A percentile compares a stretch with the other conserved stretches of the same genome.
These are phyloP conservation scores for Bursaphelenchus mucronatus DNA, from an alignment of 1,140 invertebrate species.

Conservation along the genomic window DNA sequence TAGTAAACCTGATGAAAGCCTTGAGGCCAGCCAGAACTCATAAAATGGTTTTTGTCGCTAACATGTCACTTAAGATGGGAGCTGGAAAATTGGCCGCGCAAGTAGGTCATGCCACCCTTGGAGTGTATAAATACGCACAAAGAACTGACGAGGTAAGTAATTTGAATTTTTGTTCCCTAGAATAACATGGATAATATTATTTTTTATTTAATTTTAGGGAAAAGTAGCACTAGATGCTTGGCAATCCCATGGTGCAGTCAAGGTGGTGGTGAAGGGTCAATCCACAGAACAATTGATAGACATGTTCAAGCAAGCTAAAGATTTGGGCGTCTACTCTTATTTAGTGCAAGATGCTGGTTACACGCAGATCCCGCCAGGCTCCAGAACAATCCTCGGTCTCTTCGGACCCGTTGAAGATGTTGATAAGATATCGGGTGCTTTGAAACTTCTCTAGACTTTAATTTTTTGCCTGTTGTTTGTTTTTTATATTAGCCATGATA, in stretches of 20 bases:
- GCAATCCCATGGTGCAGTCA: constrained; percentile 65
- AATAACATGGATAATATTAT: constrained; percentile 18
- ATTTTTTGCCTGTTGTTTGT: too few species aligned
- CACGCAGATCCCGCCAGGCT: constrained; percentile 67
- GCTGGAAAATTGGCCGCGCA: constrained; percentile 69
- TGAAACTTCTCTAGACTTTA: constrained; percentile 61
- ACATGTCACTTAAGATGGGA: constrained; percentile 67
- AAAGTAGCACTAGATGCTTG: constrained; percentile 33
- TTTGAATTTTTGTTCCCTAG: constrained; percentile 21
- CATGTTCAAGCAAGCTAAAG: constrained; percentile 64
- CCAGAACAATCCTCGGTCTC: constrained; percentile 64
- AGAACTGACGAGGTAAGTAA: constrained; percentile 61
- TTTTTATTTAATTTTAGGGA: constrained; percentile 29
- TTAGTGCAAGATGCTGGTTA: constrained; percentile 68
- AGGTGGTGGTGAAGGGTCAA: constrained; percentile 68
- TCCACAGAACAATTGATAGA: constrained; percentile 65
- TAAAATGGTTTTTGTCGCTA: constrained; percentile 71
- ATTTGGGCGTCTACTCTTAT: constrained; percentile 65
- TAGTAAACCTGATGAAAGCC: too few species aligned
- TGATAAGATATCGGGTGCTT: constrained; percentile 63
- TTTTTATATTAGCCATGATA: too few species aligned
- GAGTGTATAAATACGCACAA: constrained; percentile 64
- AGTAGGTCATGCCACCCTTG: constrained; percentile 68
- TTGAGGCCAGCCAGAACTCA: neutral
- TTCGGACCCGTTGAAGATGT: constrained; percentile 64